These are phyloP conservation scores for Burhinus bistriatus DNA, from an alignment of 2,113 vertebrate species.

Conservation along the genomic window DNA sequence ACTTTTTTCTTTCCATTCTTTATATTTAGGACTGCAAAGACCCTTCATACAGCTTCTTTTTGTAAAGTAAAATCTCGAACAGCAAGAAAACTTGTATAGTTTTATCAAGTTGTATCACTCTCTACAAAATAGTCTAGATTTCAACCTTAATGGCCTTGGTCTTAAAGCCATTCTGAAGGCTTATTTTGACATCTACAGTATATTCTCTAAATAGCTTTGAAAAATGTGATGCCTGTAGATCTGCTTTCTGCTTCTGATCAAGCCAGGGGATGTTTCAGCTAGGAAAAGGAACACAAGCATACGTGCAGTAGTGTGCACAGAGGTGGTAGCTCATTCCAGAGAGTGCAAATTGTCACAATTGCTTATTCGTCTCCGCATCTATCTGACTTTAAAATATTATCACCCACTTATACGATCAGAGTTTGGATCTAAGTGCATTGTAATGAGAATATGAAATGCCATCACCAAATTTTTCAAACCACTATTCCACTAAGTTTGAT, in stretches of 20 bases:
- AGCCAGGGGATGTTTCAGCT: background rate
- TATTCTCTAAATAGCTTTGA: background rate
- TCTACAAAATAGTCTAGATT: background rate
- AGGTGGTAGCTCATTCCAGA: background rate
- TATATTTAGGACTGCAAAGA: background rate
- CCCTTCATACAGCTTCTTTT: background rate
- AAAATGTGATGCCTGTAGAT: background rate
- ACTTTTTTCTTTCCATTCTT: background rate
- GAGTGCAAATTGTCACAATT: background rate
- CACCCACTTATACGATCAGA: background rate
- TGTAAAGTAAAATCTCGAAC: background rate
- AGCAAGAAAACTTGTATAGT: background rate
- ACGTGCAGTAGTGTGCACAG: fast-evolving
- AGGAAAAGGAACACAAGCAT: background rate
- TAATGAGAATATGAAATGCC: background rate
- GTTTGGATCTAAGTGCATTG: background rate
- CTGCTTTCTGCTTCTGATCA: background rate
- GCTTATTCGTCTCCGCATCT: background rate
- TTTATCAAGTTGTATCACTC: background rate
- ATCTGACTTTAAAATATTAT: background rate
- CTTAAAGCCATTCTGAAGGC: background rate
- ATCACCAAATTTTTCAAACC: background rate
- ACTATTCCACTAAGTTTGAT: background rate
- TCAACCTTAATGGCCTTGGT: background rate
- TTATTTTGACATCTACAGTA: background rate